These are phyloP conservation scores for Clistopyga incitator DNA, from an alignment of 2,888 invertebrate genomes.

Conservation along the genomic window DNA sequence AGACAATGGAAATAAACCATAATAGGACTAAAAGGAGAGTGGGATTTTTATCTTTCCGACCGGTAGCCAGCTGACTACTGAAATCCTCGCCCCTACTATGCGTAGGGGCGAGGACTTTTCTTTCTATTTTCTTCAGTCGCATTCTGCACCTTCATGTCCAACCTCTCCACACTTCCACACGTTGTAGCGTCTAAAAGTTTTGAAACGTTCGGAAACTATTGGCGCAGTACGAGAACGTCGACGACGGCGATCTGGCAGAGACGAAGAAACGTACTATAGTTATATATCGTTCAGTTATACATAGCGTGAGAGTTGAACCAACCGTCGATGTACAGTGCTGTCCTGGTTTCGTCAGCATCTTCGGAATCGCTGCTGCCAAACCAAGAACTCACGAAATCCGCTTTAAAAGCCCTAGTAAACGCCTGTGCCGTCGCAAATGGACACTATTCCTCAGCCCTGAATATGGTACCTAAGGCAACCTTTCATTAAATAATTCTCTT, in stretches of 20 bases:
- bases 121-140: conserved; percentile 25
- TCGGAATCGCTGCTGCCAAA: conserved; percentile 7
- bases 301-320: conserved; percentile 45
- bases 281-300: conserved; percentile 32
- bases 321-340: conserved; percentile 22
- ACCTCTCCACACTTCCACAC: conserved; percentile 37
- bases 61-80: conserved; percentile 30
- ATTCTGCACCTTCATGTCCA: conserved; percentile 19
- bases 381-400: background rate
- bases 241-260: conserved; percentile 45
- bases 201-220: conserved; percentile 62
- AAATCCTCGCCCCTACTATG: conserved; percentile 29
- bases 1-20: background rate
- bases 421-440: no score
- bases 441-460: no score
- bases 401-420: no score
- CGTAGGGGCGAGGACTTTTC: background rate
- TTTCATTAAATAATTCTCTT: no score
- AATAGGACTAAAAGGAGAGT: background rate
- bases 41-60: conserved; percentile 10
- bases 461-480: no score
- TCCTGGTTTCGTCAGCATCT: conserved; percentile 23
- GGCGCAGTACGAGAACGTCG: conserved; percentile 42
- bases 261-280: conserved; percentile 46
- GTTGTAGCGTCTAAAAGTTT: conserved; percentile 59